A percentile compares a stretch with the other conserved stretches of the same genome.
phyloP scores from a whole-genome alignment of 2,797 vertebrate species.

The Coregonus ussuriensis region DNA sequence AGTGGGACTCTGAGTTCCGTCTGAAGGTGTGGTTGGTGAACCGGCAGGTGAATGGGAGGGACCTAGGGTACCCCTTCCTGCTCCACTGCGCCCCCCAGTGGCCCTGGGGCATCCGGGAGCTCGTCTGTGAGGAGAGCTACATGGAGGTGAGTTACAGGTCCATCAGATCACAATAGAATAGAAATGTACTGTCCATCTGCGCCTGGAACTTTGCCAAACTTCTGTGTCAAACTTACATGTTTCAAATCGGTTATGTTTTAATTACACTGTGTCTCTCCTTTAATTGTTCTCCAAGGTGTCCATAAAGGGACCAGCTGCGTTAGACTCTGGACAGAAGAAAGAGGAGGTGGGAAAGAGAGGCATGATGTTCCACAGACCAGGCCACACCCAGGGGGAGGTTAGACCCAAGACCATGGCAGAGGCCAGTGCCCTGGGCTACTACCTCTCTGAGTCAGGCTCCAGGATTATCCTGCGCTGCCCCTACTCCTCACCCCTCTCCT shows the following conservation, averaged over 20 bases:
- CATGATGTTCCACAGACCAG: constrained; percentile 66
- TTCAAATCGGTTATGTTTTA: not conserved
- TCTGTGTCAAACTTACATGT: not conserved
- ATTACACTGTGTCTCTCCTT: not conserved
- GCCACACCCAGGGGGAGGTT: constrained; percentile 42
- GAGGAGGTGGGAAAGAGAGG: constrained; percentile 39
- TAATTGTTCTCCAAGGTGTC: constrained; percentile 47
- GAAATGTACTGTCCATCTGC: not conserved
- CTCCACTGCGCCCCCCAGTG: constrained; percentile 59
- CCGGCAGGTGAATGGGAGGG: constrained; percentile 48
- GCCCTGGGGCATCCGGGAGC: constrained; percentile 67
- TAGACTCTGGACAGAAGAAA: constrained; percentile 22
- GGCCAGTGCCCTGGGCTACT: constrained; percentile 68
- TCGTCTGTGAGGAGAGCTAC: constrained; percentile 77
- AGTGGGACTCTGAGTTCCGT: constrained; percentile 65
- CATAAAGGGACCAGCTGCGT: constrained; percentile 17
- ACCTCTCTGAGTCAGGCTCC: constrained; percentile 56
- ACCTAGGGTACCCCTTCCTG: constrained; percentile 55
- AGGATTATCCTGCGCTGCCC: constrained; percentile 61
- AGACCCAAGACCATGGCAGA: constrained; percentile 45
- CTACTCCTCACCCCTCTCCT: constrained; percentile 68
- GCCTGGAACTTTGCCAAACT: not conserved
- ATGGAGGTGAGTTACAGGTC: constrained; percentile 66
- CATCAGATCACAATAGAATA: not conserved
- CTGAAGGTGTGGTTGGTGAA: constrained; percentile 67